Conservation (phyloP, 1,140 invertebrate species). For the Nymphalis io region DNA sequence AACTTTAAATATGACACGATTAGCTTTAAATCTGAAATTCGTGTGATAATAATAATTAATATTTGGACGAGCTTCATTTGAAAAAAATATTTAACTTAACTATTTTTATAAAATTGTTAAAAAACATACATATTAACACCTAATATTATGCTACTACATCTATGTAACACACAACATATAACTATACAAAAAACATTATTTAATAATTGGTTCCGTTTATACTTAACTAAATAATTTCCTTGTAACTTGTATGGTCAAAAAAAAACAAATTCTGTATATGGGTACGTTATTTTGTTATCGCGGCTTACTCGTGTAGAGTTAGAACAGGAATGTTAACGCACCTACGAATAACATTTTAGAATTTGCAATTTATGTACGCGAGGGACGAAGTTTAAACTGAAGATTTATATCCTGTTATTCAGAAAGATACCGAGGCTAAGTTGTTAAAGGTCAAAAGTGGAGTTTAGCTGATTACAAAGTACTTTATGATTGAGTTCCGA, state of each 20-base stretch:
- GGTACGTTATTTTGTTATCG: constrained; percentile 65
- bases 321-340: constrained; percentile 65
- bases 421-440: constrained; percentile 51
- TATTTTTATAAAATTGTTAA: too few relatives aligned
- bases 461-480: constrained; percentile 65
- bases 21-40: too few relatives aligned
- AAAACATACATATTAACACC: too few relatives aligned
- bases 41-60: too few relatives aligned
- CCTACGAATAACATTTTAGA: constrained; percentile 61
- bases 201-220: not conserved
- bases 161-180: not conserved
- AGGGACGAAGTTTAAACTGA: constrained; percentile 56
- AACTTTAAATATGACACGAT: too few relatives aligned
- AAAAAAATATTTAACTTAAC: too few relatives aligned
- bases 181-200: not conserved
- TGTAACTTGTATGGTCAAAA: constrained; percentile 48
- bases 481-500: constrained; percentile 56
- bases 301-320: constrained; percentile 46
- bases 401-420: constrained; percentile 67
- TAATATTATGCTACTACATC: too few relatives aligned
- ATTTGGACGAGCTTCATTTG: too few relatives aligned
- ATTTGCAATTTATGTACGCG: constrained; percentile 66
- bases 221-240: not conserved
- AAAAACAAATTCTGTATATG: constrained; percentile 51
- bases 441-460: constrained; percentile 62